Conservation (phyloP, 2,797 vertebrate species). For the Gymnothorax javanicus region DNA sequence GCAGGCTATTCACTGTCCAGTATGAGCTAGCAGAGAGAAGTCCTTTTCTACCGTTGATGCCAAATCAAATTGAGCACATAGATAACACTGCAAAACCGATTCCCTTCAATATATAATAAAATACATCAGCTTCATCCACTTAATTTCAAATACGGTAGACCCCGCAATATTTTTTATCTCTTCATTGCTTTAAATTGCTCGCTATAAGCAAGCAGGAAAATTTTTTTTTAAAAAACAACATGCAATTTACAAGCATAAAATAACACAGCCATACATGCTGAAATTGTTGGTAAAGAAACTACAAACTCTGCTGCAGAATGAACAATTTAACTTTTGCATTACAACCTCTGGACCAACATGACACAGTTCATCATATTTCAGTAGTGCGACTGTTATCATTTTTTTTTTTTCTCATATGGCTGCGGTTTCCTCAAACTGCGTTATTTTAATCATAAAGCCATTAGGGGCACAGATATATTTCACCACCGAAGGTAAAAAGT, state of each 20-base stretch:
- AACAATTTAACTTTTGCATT: neutral
- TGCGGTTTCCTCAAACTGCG: neutral
- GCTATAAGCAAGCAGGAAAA: neutral
- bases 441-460: conserved; percentile 6
- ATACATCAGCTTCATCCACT: no score
- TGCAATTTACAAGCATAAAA: neutral
- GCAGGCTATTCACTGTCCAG: neutral
- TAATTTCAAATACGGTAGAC: neutral
- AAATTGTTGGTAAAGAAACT: neutral
- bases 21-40: neutral
- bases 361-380: neutral
- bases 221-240: no score
- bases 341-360: neutral
- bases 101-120: neutral
- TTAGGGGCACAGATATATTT: neutral
- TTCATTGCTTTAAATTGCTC: neutral
- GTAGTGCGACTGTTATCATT: neutral
- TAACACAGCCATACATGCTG: neutral
- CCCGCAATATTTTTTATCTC: neutral
- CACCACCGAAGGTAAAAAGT: neutral
- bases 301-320: neutral
- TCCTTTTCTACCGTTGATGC: neutral
- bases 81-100: neutral
- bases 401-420: neutral
- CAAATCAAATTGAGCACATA: neutral